A percentile compares a stretch with the other conserved stretches of the same genome.
These are phyloP conservation scores for Physocephala rufipes DNA, from an alignment of 2,888 invertebrate genomes.

Conservation along the genomic window DNA sequence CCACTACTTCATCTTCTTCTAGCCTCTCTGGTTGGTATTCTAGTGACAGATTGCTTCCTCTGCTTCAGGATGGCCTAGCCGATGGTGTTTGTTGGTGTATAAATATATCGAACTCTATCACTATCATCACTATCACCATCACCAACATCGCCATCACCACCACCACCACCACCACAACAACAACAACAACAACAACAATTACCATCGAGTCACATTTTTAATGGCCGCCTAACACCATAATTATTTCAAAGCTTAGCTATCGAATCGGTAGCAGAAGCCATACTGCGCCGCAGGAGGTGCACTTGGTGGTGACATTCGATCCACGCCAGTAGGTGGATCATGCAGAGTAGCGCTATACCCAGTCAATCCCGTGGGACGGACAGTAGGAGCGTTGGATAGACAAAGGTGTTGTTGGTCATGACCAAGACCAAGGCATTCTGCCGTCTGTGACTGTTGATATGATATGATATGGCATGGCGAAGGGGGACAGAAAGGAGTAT, in stretches of 20 bases:
- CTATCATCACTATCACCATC: no score
- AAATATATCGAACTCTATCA: not conserved
- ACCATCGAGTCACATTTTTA: conserved; percentile 10
- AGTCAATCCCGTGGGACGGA: no score
- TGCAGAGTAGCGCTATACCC: not conserved
- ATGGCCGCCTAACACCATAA: conserved; percentile 32
- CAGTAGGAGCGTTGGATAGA: no score
- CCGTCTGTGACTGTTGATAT: not conserved
- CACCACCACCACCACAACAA: no score
- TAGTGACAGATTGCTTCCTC: not conserved
- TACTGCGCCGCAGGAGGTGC: conserved; percentile 31
- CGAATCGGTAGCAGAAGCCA: conserved; percentile 27
- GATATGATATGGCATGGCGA: not conserved
- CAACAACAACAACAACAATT: no score
- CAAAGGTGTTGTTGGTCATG: not conserved
- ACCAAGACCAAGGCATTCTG: no score
- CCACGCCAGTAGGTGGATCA: conserved; percentile 12
- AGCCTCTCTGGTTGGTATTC: not conserved
- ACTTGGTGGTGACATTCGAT: conserved; percentile 27
- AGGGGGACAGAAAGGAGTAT: not conserved
- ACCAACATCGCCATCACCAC: no score
- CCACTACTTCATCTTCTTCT: no score
- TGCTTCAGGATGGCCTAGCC: not conserved
- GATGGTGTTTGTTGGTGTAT: not conserved
- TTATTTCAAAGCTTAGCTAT: conserved; percentile 24